Evolutionary conservation across 2,888 invertebrate species (phyloP).

Genomic region (Neoitamus cyanurus): DNA sequence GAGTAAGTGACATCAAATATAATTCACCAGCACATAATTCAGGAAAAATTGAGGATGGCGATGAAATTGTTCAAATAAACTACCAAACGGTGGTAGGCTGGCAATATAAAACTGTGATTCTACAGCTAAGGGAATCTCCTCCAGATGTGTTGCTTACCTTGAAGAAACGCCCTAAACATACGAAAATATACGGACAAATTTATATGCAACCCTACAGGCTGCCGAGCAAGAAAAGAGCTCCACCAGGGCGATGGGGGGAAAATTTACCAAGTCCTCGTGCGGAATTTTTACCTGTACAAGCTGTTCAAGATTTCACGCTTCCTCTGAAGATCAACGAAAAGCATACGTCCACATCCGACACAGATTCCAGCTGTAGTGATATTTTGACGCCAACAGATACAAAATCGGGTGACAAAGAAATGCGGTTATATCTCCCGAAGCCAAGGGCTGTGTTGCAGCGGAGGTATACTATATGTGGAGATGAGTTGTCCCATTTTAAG

Average conservation of each 20-base stretch:
- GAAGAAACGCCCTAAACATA: conserved; percentile 85
- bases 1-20: conserved; percentile 89
- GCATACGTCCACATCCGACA: conserved; percentile 58
- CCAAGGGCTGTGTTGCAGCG: conserved; percentile 81
- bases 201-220: conserved; percentile 76
- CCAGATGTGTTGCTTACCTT: conserved; percentile 84
- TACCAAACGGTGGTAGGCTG: conserved; percentile 83
- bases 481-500: conserved; percentile 70
- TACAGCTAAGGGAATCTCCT: conserved; percentile 79
- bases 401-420: conserved; percentile 63
- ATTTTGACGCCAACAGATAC: conserved; percentile 68
- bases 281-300: conserved; percentile 66
- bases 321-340: conserved; percentile 69
- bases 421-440: conserved; percentile 78
- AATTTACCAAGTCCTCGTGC: conserved; percentile 76
- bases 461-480: conserved; percentile 89
- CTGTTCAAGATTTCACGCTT: conserved; percentile 71
- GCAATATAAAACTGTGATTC: conserved; percentile 81
- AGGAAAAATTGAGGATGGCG: conserved; percentile 93
- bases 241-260: conserved; percentile 76
- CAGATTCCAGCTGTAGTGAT: conserved; percentile 71
- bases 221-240: conserved; percentile 77
- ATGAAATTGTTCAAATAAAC: conserved; percentile 93
- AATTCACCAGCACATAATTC: conserved; percentile 93
- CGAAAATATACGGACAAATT: conserved; percentile 79